These are phyloP conservation scores for Dolichomitus sp. DNA, from an alignment of 2,888 invertebrate species.

Conservation along the genomic window DNA sequence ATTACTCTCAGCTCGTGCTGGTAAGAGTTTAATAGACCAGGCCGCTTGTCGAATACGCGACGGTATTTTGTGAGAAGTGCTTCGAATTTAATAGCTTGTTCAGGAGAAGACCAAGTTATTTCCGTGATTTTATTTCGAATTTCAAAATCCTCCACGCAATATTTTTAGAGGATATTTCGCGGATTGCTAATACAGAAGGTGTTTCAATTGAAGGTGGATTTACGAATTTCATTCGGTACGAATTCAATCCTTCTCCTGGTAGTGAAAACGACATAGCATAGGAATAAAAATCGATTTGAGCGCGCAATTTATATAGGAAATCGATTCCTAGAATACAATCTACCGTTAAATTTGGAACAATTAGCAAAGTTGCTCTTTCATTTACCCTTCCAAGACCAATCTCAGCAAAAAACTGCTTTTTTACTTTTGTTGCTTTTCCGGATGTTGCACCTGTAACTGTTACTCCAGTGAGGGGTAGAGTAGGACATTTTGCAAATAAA, in stretches of 20 bases:
- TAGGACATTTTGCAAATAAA: not conserved
- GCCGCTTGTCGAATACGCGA: not conserved
- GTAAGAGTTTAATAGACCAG: not conserved
- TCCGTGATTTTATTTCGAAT: not conserved
- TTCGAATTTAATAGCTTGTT: too few relatives aligned
- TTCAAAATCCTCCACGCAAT: too few relatives aligned
- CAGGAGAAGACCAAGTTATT: too few relatives aligned
- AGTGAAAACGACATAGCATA: not conserved
- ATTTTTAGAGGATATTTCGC: not conserved
- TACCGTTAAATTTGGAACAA: too few relatives aligned
- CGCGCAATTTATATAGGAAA: slow-evolving; percentile 10
- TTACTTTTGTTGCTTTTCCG: too few relatives aligned
- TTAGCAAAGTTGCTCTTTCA: too few relatives aligned
- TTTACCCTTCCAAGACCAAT: too few relatives aligned
- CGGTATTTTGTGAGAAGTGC: too few relatives aligned
- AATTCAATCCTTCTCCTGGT: not conserved
- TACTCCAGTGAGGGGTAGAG: not conserved
- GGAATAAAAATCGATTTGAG: slow-evolving; percentile 11
- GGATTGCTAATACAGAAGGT: not conserved
- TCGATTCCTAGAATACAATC: not conserved
- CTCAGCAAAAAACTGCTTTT: not conserved
- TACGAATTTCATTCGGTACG: too few relatives aligned
- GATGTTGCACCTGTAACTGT: slow-evolving; percentile 15
- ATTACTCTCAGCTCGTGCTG: not conserved
- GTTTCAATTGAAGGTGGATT: not conserved